phyloP scores from a whole-genome alignment of 1,140 invertebrate genomes.

The Musca vetustissima region DNA sequence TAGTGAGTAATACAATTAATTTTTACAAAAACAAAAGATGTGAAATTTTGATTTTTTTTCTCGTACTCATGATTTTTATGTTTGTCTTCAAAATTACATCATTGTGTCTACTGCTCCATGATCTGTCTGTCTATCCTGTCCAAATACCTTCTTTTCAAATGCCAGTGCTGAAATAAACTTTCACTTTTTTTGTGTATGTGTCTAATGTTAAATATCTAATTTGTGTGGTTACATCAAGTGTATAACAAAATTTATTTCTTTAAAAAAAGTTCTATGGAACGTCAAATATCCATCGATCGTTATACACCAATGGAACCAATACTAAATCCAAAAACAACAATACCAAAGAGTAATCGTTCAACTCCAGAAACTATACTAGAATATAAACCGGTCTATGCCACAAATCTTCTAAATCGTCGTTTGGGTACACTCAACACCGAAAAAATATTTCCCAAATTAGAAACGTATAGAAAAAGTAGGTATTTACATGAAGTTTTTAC shows the following conservation, averaged over 20 bases:
- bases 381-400: slow-evolving; percentile 5
- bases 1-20: too few species aligned
- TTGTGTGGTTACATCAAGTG: neutral
- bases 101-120: too few species aligned
- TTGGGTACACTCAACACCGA: neutral
- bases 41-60: too few species aligned
- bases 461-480: neutral
- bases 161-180: too few species aligned
- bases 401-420: neutral
- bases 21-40: too few species aligned
- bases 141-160: too few species aligned
- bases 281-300: slow-evolving; percentile 36
- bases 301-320: slow-evolving; percentile 47
- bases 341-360: neutral
- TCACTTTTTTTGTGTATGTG: too few species aligned
- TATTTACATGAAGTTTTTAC: too few species aligned
- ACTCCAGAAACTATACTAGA: neutral
- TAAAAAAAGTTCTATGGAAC: slow-evolving; percentile 48
- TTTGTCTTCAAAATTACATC: too few species aligned
- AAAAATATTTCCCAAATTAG: slow-evolving; percentile 6
- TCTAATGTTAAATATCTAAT: neutral
- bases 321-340: neutral
- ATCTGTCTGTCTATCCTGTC: too few species aligned
- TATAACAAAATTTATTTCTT: neutral
- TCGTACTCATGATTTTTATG: too few species aligned